Percentiles rank a stretch among this genome's conserved stretches.
These are phyloP conservation scores for Phrynocephalus versicolor DNA, from an alignment of 2,113 vertebrate species.

Conservation along the genomic window DNA sequence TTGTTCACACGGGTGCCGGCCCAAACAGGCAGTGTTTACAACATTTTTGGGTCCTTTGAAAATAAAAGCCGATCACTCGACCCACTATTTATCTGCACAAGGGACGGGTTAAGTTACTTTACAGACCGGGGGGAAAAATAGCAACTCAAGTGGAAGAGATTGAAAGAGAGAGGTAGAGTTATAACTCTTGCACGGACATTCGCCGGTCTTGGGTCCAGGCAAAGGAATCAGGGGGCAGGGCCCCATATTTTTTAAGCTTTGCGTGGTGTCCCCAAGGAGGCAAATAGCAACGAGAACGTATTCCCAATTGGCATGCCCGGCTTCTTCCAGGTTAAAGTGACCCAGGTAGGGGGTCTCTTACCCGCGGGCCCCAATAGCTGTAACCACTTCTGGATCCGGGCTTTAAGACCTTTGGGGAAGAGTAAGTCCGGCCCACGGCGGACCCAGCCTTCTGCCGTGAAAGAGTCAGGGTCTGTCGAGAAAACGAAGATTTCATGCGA, in stretches of 20 bases:
- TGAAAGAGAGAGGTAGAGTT: background rate
- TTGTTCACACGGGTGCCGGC: constrained; percentile 29
- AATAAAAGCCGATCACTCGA: too few relatives aligned
- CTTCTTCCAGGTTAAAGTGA: background rate
- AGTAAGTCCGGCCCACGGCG: background rate
- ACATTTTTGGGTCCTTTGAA: background rate
- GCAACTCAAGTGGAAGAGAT: background rate
- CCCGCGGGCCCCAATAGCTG: background rate
- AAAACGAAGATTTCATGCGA: constrained; percentile 33
- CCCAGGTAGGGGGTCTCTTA: constrained; percentile 10
- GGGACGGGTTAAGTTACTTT: background rate
- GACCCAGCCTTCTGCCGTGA: background rate
- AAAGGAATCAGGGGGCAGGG: background rate
- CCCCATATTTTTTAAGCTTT: background rate
- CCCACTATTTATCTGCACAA: background rate
- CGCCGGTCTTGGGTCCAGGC: background rate
- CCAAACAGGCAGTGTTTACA: background rate
- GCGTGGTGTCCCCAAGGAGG: background rate
- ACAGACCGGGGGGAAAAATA: background rate
- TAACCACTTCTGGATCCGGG: background rate
- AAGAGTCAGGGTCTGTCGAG: background rate
- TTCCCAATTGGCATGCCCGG: background rate
- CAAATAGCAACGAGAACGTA: background rate
- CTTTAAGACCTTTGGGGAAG: background rate
- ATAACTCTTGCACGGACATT: background rate